A percentile compares a stretch with the other conserved stretches of the same genome.
These are phyloP conservation scores for Lithophane socia DNA, from an alignment of 2,888 invertebrate genomes.

Conservation along the genomic window DNA sequence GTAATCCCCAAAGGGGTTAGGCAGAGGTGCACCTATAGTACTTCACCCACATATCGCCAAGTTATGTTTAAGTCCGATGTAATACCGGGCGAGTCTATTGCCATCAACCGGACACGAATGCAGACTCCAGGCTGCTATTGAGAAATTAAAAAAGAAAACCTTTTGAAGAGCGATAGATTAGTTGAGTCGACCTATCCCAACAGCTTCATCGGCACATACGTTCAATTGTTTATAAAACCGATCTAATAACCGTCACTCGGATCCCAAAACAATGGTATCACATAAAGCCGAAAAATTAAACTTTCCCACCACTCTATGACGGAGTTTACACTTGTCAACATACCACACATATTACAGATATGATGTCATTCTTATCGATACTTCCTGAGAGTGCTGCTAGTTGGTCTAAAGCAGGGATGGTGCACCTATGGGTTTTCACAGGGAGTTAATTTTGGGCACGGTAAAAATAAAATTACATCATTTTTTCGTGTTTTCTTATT, in stretches of 20 bases:
- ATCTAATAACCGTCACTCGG: not conserved
- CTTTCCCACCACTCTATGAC: constrained; percentile 36
- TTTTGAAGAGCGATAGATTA: not conserved
- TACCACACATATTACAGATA: not conserved
- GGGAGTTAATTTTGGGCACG: not conserved
- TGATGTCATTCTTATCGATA: not conserved
- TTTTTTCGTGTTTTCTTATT: not conserved
- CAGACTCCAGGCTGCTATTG: not conserved
- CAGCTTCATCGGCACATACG: not conserved
- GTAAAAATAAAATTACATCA: not conserved
- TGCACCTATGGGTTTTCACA: not conserved
- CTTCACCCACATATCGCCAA: not conserved
- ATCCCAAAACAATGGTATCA: constrained; percentile 17
- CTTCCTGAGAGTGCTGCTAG: not conserved
- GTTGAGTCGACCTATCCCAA: not conserved
- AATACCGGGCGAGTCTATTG: not conserved
- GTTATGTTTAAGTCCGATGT: not conserved
- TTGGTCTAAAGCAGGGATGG: not conserved
- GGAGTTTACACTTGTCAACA: constrained; percentile 14
- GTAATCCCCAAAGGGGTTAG: too few relatives aligned
- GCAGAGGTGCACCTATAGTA: not conserved
- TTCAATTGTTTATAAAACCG: constrained; percentile 21
- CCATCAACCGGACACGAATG: not conserved
- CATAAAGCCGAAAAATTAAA: constrained; percentile 15
- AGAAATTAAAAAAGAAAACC: not conserved